phyloP scores from a whole-genome alignment of 2,113 vertebrate genomes.

The Muntiacus reevesi region DNA sequence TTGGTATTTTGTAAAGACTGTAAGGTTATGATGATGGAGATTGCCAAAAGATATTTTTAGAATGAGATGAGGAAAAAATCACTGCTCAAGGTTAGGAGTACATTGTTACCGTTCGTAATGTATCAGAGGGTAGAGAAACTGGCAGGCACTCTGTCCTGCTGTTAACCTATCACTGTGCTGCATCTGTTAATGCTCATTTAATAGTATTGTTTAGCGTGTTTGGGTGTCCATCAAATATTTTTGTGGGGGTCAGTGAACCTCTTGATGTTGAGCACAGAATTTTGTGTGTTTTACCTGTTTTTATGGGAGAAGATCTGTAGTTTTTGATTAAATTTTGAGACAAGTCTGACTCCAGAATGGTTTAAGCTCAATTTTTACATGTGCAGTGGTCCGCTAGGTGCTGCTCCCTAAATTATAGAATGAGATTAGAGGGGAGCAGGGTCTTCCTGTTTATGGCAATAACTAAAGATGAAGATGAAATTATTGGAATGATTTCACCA shows the following conservation, averaged over 20 bases:
- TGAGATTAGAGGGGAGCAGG: neutral
- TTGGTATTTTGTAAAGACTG: neutral
- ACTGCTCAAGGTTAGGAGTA: neutral
- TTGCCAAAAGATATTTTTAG: slow-evolving; percentile 9
- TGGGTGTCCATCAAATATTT: neutral
- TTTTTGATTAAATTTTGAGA: slow-evolving; percentile 41
- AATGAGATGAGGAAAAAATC: neutral
- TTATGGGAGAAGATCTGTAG: neutral
- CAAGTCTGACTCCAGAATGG: neutral
- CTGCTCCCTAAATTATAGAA: neutral
- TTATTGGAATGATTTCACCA: neutral
- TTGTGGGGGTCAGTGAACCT: neutral
- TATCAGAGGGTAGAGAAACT: neutral
- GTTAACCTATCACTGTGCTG: neutral
- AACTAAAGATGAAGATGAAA: slow-evolving; percentile 1
- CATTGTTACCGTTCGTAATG: neutral
- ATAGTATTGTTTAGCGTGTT: neutral
- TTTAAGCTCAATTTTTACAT: neutral
- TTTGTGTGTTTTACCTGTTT: neutral
- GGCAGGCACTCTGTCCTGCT: neutral
- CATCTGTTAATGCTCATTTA: neutral
- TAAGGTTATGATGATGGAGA: neutral
- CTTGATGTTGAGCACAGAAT: neutral
- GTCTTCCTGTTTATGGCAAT: neutral
- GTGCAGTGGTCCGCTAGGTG: neutral